A percentile compares a stretch with the other conserved stretches of the same genome.
phyloP scores from a whole-genome alignment of 1,140 invertebrate species.

The Eulimnadia texana region DNA sequence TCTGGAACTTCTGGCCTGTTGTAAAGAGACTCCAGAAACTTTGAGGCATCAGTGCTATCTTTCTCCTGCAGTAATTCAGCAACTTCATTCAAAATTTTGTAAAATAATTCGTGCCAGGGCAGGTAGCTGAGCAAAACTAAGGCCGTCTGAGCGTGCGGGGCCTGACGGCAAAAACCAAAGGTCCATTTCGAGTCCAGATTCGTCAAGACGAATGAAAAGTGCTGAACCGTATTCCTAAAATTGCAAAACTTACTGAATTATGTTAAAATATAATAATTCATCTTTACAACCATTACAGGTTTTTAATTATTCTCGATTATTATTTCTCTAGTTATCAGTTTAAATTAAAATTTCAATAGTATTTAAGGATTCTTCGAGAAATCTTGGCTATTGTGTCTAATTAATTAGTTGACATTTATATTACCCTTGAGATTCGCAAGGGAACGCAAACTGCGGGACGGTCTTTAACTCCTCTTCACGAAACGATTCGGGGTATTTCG shows the following conservation, averaged over 20 bases:
- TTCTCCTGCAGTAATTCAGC: slow-evolving; percentile 37
- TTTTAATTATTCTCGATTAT: neutral
- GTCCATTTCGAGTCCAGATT: slow-evolving; percentile 87
- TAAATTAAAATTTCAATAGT: neutral
- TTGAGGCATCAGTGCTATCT: slow-evolving; percentile 27
- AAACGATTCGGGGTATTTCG: slow-evolving; percentile 58
- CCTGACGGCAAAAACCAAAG: slow-evolving; percentile 87
- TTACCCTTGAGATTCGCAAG: slow-evolving; percentile 63
- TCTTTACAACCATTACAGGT: neutral
- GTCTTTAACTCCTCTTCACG: slow-evolving; percentile 59
- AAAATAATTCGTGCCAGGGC: slow-evolving; percentile 92
- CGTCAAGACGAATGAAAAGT: slow-evolving; percentile 87
- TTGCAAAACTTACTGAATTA: slow-evolving; percentile 17
- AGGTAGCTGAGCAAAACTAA: slow-evolving; percentile 67
- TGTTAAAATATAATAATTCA: slow-evolving; percentile 21
- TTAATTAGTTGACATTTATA: neutral
- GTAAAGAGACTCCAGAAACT: slow-evolving; percentile 51
- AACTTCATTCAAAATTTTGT: slow-evolving; percentile 51
- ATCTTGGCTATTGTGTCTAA: neutral
- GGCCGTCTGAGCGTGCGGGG: slow-evolving; percentile 60
- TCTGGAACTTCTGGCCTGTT: slow-evolving; percentile 41
- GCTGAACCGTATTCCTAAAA: slow-evolving; percentile 49
- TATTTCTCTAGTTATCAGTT: neutral
- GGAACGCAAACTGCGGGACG: slow-evolving; percentile 71
- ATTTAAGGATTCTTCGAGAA: neutral